These are phyloP conservation scores for Nephrotoma guestfalica DNA, from an alignment of 2,888 invertebrate species.

Conservation along the genomic window DNA sequence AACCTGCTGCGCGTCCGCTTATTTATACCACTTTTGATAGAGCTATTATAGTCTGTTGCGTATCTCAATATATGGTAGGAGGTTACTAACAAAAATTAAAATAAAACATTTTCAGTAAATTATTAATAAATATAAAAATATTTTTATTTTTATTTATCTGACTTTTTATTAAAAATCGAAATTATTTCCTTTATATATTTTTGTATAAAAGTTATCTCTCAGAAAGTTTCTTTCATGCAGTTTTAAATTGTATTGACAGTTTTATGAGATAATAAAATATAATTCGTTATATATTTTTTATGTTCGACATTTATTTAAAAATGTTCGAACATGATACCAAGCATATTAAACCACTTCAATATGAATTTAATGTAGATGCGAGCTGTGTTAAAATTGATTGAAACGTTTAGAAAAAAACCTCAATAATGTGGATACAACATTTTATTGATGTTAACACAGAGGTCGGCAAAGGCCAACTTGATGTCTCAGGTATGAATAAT, in stretches of 20 bases:
- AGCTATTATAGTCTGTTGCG: background rate
- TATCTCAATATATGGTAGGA: background rate
- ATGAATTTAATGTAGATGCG: background rate
- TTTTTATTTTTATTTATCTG: background rate
- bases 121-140: background rate
- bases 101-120: background rate
- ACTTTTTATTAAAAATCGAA: background rate
- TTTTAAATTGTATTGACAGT: background rate
- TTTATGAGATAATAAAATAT: background rate
- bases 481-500: no score
- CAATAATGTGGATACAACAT: background rate
- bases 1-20: background rate
- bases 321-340: background rate
- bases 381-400: background rate
- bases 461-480: no score
- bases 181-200: background rate
- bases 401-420: background rate
- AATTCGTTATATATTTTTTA: background rate
- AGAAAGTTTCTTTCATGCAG: background rate
- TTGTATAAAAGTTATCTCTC: background rate
- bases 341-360: background rate
- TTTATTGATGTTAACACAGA: no score
- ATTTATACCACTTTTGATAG: background rate
- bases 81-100: background rate
- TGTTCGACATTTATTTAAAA: background rate